Percentiles rank a stretch among this genome's conserved stretches.
These are phyloP conservation scores for Microchirus variegatus DNA, from an alignment of 2,797 vertebrate species.

Conservation along the genomic window DNA sequence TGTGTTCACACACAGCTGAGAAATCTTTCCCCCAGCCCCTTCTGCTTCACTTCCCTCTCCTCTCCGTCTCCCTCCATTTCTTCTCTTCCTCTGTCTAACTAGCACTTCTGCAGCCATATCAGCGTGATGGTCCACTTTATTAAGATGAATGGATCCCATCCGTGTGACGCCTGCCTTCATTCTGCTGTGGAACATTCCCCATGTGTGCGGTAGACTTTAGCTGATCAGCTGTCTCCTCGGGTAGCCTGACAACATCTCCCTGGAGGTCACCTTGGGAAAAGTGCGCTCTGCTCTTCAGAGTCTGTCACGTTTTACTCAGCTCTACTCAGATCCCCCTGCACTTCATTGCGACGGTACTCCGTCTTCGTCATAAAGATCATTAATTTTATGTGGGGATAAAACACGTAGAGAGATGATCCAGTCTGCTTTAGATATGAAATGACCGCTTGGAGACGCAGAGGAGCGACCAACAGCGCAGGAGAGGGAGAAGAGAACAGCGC, in stretches of 20 bases:
- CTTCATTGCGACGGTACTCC: too few relatives aligned
- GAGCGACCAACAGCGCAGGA: too few relatives aligned
- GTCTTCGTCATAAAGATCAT: too few relatives aligned
- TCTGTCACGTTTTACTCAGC: too few relatives aligned
- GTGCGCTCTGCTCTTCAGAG: too few relatives aligned
- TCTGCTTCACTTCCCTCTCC: slow-evolving; percentile 30
- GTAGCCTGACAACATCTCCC: slow-evolving; percentile 56
- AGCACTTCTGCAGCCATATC: slow-evolving; percentile 61
- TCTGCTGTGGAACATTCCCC: slow-evolving; percentile 44
- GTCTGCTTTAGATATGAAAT: too few relatives aligned
- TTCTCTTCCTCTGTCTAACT: slow-evolving; percentile 52
- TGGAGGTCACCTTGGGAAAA: slow-evolving; percentile 73
- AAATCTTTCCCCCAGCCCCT: slow-evolving; percentile 28
- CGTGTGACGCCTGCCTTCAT: slow-evolving; percentile 51
- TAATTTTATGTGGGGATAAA: too few relatives aligned
- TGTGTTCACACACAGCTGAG: slow-evolving; percentile 52
- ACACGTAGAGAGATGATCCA: too few relatives aligned
- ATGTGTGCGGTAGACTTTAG: slow-evolving; percentile 15
- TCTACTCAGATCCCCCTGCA: too few relatives aligned
- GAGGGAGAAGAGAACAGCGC: too few relatives aligned
- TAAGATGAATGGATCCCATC: slow-evolving; percentile 74
- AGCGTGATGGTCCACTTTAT: slow-evolving; percentile 73
- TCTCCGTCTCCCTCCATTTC: slow-evolving; percentile 50
- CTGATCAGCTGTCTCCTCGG: too few relatives aligned
- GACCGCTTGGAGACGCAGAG: too few relatives aligned